Base-by-base conservation (phyloP, 2,797 vertebrate genomes). In the Triplophysa bombifrons region DNA sequence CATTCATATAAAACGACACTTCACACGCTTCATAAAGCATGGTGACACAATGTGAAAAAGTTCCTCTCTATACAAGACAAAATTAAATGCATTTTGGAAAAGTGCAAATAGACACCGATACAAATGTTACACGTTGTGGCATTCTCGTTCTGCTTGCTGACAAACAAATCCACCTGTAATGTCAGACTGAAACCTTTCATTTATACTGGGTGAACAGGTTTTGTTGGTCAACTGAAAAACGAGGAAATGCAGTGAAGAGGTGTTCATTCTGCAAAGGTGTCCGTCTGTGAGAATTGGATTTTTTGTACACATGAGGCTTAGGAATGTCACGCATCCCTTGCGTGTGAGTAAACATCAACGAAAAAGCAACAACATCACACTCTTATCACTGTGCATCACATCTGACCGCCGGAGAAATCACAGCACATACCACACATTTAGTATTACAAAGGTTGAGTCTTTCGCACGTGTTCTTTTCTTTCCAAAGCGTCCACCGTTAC, bases 401-500 rank as follows among this genome's bases (percentile, higher is more conserved):
- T 70, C 70, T 81, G 73, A 34, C 72, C 81, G 79, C 51, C 67
- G 72, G 19, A 71, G 46, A 81, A 81, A 78, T 56, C 46, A 60
- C 38, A 64, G 74, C 51, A 56, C 30, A 12, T 53, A 60, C 9
- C 61, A 20, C 53, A 68, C 66, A 75, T 60, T 53, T 44, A 51
- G 61, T 61, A 63, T 78, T 4, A 74, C 25, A 66, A 66, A 68
- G 11, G 20, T 30, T 64, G 25, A 63, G 74, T 73, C 34, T 44
- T 68, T 69, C 51, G 4, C 30, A 30, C 4, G 27, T 1, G 38
- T 6, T 44, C 58, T 38, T 50, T 65, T 83, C 60, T 55, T 80
- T 69, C 17, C 20, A 51, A 44, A 20, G 46, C 20, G 63, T 80
- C 53, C 63, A 41, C 12, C 9, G 22, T 48, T 69, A n/a, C 17